Conservation (phyloP, 2,797 vertebrate genomes). For the Premnoplex brunnescens region DNA sequence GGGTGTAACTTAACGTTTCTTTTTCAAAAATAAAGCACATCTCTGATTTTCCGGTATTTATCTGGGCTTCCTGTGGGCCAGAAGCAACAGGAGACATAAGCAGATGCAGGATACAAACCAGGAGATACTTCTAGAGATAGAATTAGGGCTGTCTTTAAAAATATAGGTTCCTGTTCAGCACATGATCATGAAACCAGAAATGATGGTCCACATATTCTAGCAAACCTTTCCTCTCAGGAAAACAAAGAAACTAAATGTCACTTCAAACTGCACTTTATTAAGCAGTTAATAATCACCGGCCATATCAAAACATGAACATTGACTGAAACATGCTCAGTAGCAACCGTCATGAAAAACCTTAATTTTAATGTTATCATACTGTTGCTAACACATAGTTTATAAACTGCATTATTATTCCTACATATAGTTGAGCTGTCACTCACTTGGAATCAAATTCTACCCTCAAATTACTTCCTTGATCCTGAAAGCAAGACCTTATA, state of each 20-base stretch:
- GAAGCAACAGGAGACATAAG: background rate
- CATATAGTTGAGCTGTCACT: background rate
- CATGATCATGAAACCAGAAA: background rate
- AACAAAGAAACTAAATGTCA: background rate
- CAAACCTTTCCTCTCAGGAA: background rate
- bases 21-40: background rate
- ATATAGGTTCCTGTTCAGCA: background rate
- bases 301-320: background rate
- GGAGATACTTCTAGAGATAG: background rate
- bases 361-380: background rate
- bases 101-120: background rate
- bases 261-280: background rate
- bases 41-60: background rate
- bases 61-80: background rate
- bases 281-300: background rate
- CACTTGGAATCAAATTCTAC: background rate
- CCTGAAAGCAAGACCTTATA: background rate
- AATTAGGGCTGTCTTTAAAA: slow-evolving; percentile 1
- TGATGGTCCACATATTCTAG: background rate
- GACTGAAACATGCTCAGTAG: background rate
- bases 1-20: background rate
- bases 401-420: background rate
- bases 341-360: background rate
- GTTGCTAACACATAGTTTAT: background rate
- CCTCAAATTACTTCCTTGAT: background rate